Percentiles rank a stretch among this genome's conserved stretches.
These are phyloP conservation scores for Thripadectes ignobilis DNA, from an alignment of 2,797 vertebrate species.

Conservation along the genomic window DNA sequence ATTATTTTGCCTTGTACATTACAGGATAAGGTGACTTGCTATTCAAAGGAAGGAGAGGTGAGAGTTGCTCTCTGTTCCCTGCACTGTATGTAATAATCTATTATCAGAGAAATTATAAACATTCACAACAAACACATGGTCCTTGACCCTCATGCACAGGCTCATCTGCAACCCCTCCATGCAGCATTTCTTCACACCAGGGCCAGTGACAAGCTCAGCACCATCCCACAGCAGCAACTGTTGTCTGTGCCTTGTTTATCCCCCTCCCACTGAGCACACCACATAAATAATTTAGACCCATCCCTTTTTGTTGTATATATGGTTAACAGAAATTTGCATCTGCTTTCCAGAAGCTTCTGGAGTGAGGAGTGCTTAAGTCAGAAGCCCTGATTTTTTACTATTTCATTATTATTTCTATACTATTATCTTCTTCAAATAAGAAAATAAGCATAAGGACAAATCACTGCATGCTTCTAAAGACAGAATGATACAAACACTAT, in stretches of 20 bases:
- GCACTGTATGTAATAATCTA: conserved; percentile 19
- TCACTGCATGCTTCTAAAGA: background rate
- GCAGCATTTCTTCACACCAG: background rate
- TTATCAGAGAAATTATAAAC: conserved; percentile 55
- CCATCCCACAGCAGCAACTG: background rate
- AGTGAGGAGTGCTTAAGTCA: background rate
- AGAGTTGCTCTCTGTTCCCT: conserved; percentile 42
- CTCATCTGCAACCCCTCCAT: background rate
- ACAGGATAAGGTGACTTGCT: conserved; percentile 42
- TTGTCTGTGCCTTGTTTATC: background rate
- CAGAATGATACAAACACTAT: background rate
- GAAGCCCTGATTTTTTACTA: background rate
- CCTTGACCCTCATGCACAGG: background rate
- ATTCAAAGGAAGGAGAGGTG: conserved; percentile 29
- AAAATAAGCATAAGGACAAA: background rate
- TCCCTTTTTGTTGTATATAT: background rate
- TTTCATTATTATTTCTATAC: background rate
- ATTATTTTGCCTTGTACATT: conserved; percentile 60
- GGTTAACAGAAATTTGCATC: background rate
- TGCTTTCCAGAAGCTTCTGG: background rate
- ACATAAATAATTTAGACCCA: conserved; percentile 6
- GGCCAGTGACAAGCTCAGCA: background rate
- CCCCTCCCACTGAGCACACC: background rate
- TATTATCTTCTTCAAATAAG: background rate
- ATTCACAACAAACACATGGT: conserved; percentile 1